A percentile compares a stretch with the other conserved stretches of the same genome.
Conservation (phyloP, 2,113 vertebrate genomes). For the Poeciliopsis turrubarensis region DNA sequence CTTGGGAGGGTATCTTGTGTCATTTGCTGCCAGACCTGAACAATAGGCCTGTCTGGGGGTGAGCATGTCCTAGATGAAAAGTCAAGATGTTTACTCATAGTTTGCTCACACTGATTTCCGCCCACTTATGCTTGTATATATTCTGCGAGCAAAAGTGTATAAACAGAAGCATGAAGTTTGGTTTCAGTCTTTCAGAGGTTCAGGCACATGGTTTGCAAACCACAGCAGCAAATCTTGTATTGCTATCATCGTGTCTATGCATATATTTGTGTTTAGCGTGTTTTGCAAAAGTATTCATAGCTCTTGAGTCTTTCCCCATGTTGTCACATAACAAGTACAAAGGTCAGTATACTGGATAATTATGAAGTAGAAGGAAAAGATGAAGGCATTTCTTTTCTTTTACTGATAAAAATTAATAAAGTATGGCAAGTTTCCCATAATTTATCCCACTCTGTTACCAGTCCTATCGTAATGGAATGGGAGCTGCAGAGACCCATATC, state of each 20-base stretch:
- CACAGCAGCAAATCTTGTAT: background rate
- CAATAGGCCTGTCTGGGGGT: constrained; percentile 44
- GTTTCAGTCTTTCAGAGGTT: background rate
- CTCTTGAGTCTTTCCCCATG: background rate
- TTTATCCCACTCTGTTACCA: no score
- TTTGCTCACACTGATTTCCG: constrained; percentile 37
- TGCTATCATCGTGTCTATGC: background rate
- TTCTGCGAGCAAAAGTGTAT: constrained; percentile 21
- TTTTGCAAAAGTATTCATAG: background rate
- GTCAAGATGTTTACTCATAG: constrained; percentile 48
- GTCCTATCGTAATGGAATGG: no score
- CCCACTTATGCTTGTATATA: constrained; percentile 27
- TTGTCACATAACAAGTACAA: background rate
- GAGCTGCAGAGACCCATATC: no score
- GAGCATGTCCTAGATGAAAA: constrained; percentile 24
- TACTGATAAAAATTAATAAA: background rate
- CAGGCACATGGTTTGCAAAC: background rate
- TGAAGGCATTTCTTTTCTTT: background rate
- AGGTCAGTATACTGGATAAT: background rate
- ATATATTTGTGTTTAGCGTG: background rate
- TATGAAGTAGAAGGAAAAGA: background rate
- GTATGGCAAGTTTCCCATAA: background rate
- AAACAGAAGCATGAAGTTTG: constrained; percentile 21
- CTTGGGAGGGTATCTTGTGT: constrained; percentile 32
- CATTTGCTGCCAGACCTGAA: constrained; percentile 35